Base-by-base conservation (phyloP, 2,888 invertebrate species). In the Scaptomyza caliginosa region DNA sequence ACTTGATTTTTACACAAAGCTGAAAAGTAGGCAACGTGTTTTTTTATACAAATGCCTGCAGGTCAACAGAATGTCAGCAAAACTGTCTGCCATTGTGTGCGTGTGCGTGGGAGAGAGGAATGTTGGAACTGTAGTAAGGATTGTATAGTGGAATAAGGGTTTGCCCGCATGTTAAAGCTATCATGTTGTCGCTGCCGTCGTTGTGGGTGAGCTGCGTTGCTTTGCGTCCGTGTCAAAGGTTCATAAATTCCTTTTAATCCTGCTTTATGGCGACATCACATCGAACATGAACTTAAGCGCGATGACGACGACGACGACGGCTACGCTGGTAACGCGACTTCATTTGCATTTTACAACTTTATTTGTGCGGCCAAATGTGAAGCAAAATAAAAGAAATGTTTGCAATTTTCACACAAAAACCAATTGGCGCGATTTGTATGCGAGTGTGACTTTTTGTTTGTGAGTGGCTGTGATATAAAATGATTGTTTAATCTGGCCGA, bases 201-300 rank as follows among this genome's bases (percentile, higher is more conserved):
- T 51, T 52, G 67, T 32, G 49, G 45, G 48, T 24, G 45, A 30
- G 49, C 23, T 45, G 67, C 26, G 49, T 32, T 24, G 48, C 17
- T n/a, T 28, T 60, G 52, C 59, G 72, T 82, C 80, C 84, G 85
- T 85, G 84, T 78, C 84, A 86, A 85, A 82, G 85, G 80, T 86
- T 82, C 82, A 86, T 86, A 86, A 85, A 82, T 85, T 85, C 69
- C 64, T 80, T 80, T 85, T 86, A 84, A 86, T 84, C 77, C 84
- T 84, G 77, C 84, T 84, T 84, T 84, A 86, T 84, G 84, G 86
- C 86, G 77, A 83, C 83, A 83, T 86, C 83, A 72, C 78, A 81
- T 86, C 79, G 86, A 84, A 86, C 86, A 86, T 86, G 86, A 84
- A 84, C 83, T 86, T 83, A 77, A 83, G 80, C 80, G 83, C 77